Evolutionary conservation across 2,113 vertebrate species (phyloP).

Genomic region (Hyaena hyaena): DNA sequence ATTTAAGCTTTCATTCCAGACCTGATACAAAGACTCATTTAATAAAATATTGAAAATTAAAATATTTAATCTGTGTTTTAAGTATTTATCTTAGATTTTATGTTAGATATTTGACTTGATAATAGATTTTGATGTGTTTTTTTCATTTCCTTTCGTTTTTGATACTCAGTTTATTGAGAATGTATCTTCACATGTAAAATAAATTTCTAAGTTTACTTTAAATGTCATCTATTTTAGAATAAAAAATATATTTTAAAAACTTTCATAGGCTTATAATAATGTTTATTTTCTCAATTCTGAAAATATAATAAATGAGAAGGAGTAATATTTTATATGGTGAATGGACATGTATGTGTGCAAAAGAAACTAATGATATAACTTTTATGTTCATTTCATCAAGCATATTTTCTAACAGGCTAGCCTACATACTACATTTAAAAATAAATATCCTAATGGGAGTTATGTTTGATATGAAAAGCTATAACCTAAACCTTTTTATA

Average conservation of each 20-base stretch:
- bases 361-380: conserved; percentile 28
- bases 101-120: not conserved
- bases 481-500: not conserved
- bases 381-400: conserved; percentile 25
- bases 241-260: not conserved
- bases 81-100: conserved; percentile 36
- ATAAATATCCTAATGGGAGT: not conserved
- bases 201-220: not conserved
- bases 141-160: conserved; percentile 23
- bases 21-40: not conserved
- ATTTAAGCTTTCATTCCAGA: not conserved
- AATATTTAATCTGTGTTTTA: conserved; percentile 30
- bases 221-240: conserved; percentile 5
- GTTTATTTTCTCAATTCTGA: conserved; percentile 28
- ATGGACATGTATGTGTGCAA: not conserved
- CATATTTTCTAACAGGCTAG: conserved; percentile 36
- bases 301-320: not conserved
- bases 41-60: not conserved
- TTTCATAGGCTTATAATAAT: not conserved
- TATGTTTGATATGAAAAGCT: conserved; percentile 49
- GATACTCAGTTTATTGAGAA: not conserved
- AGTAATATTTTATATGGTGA: not conserved
- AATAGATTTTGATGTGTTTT: conserved; percentile 5
- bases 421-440: conserved; percentile 42
- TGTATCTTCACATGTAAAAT: conserved; percentile 29